Percentiles rank a stretch among this genome's conserved stretches.
These are phyloP conservation scores for Pseudomugil gertrudae DNA, from an alignment of 2,797 vertebrate species.

Conservation along the genomic window DNA sequence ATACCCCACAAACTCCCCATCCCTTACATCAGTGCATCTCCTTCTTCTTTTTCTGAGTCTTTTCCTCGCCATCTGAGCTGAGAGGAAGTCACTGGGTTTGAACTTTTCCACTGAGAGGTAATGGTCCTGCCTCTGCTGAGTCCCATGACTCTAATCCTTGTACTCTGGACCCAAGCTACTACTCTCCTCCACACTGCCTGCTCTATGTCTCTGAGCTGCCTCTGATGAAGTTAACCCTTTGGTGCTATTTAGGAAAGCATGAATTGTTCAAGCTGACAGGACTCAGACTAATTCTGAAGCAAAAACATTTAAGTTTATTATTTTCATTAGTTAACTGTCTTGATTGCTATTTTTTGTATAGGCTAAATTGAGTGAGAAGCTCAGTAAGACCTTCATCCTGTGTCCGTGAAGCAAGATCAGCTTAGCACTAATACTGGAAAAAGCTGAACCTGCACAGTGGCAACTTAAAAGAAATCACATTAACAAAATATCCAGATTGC, in stretches of 20 bases:
- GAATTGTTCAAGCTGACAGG: slow-evolving; percentile 1
- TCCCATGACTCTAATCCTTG: slow-evolving; percentile 82
- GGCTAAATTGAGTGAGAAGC: neutral
- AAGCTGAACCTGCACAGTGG: neutral
- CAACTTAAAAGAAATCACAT: no score
- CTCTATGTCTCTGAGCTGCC: slow-evolving; percentile 58
- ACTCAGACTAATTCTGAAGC: neutral
- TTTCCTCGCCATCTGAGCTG: slow-evolving; percentile 65
- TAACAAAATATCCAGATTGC: neutral
- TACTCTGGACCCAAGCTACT: slow-evolving; percentile 71
- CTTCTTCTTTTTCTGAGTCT: slow-evolving; percentile 38
- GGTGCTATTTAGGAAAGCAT: slow-evolving; percentile 18
- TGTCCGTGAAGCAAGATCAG: neutral
- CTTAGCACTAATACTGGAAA: neutral
- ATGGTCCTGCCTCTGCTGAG: slow-evolving; percentile 77
- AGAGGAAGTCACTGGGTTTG: slow-evolving; percentile 77
- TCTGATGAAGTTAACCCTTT: slow-evolving; percentile 64
- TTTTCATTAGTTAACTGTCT: neutral
- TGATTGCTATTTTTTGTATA: neutral
- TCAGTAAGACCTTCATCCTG: neutral
- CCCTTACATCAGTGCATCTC: slow-evolving; percentile 28
- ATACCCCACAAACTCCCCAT: slow-evolving; percentile 17
- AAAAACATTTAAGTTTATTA: neutral
- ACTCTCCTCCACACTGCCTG: slow-evolving; percentile 59
- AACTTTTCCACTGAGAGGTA: slow-evolving; percentile 70